Base-by-base conservation (phyloP, 2,888 invertebrate species). In the Rhimphoctona megacephalus region DNA sequence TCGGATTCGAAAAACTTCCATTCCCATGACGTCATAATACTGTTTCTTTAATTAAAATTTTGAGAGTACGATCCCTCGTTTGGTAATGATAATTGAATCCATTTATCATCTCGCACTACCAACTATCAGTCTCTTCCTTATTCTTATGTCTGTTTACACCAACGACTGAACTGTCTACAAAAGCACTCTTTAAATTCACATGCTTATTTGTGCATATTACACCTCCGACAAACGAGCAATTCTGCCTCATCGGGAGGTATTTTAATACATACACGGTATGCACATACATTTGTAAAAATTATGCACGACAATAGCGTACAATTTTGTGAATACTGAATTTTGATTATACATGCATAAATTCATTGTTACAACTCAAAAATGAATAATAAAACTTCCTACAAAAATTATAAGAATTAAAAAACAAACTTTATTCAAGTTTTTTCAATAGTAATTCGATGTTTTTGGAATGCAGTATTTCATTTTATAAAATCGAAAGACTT, bases 151-250 rank as follows among this genome's bases (percentile, higher is more conserved):
- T 70, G 25, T 69, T 46, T 17, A 39, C 46, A 49, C 4, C 17
- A 30, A 61, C 57, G 57, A 61, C 25, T 61, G 46, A 49, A 49
- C n/a, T 25, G 46, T 70, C 70, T 46, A 70, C 46, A 25, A 39
- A 39, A 30, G 17, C 57, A 30, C 30, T 61, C 30, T 25, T 46
- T 33, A 43, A 39, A 39, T 52, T 64, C 49, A 6, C 73, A 22
- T n/a, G 33, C 54, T 54, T 54, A 54, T 36, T 54, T 36, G 54
- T 36, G 6, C 36, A 54, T 73, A 73, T 52, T 54, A 54, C 22
- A n/a, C 73, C 54, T 30, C 17, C 33, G 33, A 72, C 52, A 9
- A 52, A 19, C 72, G 72, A 33, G 49, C 36, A 2, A n/a, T 52
- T 52, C n/a, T 5, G 30, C 52, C 33, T 52, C 72, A 11, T 33